Evolutionary conservation across 2,888 invertebrate species (phyloP).

Genomic region (Drosophila tanythrix): DNA sequence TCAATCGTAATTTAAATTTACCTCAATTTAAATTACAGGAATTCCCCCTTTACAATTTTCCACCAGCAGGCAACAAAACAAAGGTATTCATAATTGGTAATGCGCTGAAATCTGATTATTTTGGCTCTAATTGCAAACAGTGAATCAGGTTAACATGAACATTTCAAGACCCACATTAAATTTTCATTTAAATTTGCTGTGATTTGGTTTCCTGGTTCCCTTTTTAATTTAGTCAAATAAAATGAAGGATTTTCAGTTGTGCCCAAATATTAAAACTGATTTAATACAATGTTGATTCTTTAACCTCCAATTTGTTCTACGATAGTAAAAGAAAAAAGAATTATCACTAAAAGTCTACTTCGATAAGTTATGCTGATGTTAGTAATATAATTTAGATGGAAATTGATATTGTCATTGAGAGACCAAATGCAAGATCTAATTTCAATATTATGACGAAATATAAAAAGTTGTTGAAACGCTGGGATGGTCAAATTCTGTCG

Average conservation of each 20-base stretch:
- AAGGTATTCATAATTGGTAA: constrained; percentile 35
- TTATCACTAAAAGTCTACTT: not conserved
- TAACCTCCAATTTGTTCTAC: not conserved
- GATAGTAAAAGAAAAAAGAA: not conserved
- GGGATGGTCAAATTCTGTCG: not conserved
- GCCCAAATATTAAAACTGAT: not conserved
- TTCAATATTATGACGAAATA: not conserved
- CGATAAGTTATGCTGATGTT: not conserved
- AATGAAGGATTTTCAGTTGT: not conserved
- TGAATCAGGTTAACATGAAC: constrained; percentile 50
- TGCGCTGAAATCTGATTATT: constrained; percentile 13
- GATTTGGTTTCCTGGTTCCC: not conserved
- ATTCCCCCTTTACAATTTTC: not conserved
- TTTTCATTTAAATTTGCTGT: constrained; percentile 2
- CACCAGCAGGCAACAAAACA: constrained; percentile 3
- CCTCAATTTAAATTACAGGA: constrained; percentile 46
- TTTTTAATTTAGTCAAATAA: not conserved
- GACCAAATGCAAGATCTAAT: not conserved
- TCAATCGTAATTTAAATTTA: constrained; percentile 61
- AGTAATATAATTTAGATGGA: not conserved
- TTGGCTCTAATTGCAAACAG: constrained; percentile 55
- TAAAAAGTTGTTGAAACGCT: not conserved
- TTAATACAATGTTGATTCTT: not conserved
- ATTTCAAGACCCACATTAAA: constrained; percentile 14
- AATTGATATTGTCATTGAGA: not conserved